A percentile compares a stretch with the other conserved stretches of the same genome.
Conservation (phyloP, 2,113 vertebrate species). For the Corythornis cristatus region DNA sequence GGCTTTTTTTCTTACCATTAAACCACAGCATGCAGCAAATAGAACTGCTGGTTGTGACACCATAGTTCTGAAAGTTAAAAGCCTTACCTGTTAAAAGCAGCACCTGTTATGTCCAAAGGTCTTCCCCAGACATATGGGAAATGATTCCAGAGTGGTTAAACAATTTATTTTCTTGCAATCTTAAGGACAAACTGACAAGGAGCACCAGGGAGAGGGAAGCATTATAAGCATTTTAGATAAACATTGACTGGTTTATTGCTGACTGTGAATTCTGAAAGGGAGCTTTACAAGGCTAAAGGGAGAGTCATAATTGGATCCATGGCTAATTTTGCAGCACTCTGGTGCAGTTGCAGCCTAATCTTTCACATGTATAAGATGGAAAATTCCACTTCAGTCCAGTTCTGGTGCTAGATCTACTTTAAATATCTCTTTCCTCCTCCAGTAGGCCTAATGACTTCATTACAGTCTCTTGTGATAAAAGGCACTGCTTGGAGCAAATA, state of each 20-base stretch:
- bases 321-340: slow-evolving; percentile 14
- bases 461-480: background rate
- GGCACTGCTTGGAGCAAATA: background rate
- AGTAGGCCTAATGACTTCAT: slow-evolving; percentile 12
- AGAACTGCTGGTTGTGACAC: background rate
- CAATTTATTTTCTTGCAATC: background rate
- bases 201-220: background rate
- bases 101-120: background rate
- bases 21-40: background rate
- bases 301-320: slow-evolving; percentile 4
- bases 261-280: background rate
- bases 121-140: background rate
- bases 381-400: slow-evolving; percentile 47
- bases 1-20: background rate
- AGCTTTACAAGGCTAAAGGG: background rate
- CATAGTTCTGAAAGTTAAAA: background rate
- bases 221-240: background rate
- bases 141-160: background rate
- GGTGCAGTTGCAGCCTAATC: background rate
- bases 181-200: background rate
- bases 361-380: background rate
- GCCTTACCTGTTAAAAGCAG: background rate
- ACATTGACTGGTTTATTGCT: background rate
- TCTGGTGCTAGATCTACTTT: slow-evolving; percentile 19
- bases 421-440: slow-evolving; percentile 28